These are phyloP conservation scores for Falco rusticolus DNA, from an alignment of 2,797 vertebrate species.

Conservation along the genomic window DNA sequence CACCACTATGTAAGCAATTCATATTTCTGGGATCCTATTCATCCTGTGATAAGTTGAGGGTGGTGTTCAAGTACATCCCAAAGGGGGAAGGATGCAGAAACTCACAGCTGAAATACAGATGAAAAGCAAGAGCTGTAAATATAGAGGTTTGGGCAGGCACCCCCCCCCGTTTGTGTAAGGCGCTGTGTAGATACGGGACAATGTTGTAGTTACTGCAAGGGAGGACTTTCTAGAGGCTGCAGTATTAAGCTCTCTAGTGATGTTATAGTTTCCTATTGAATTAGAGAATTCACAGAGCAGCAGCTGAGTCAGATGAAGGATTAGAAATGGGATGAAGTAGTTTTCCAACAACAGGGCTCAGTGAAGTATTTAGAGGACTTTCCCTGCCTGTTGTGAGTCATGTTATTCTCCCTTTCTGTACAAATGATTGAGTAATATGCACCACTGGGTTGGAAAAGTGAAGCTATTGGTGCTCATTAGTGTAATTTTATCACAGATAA, in stretches of 20 bases:
- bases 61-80: background rate
- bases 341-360: background rate
- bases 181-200: accelerated
- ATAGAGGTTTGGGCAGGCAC: background rate
- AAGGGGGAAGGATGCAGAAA: background rate
- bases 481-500: background rate
- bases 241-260: background rate
- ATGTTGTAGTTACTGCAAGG: background rate
- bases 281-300: background rate
- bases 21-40: slow-evolving; percentile 32
- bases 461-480: background rate
- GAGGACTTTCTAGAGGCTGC: background rate
- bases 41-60: background rate
- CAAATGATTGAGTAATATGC: background rate
- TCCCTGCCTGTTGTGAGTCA: background rate
- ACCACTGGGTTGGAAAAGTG: background rate
- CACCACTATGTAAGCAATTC: slow-evolving; percentile 12
- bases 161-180: background rate
- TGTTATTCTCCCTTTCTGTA: background rate
- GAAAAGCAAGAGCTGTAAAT: background rate
- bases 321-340: background rate
- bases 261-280: background rate
- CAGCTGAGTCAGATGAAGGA: background rate
- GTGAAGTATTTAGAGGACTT: background rate
- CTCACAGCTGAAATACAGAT: background rate